Evolutionary conservation across 2,888 invertebrate species (phyloP).

Genomic region (Macropis europaea): DNA sequence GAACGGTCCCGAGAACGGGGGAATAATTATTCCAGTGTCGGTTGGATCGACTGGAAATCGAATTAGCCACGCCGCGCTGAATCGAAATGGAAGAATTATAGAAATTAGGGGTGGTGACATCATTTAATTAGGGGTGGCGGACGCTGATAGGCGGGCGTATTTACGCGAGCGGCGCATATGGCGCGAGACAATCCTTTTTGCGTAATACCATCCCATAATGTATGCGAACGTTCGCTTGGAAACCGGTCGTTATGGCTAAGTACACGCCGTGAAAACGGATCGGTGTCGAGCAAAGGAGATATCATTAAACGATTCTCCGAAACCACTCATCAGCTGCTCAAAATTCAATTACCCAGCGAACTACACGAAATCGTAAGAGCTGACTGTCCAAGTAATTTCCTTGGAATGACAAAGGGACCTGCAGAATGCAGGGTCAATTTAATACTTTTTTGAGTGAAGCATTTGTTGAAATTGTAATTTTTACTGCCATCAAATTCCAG

Average conservation of each 20-base stretch:
- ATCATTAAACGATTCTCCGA: too few species aligned
- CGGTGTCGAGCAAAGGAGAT: too few species aligned
- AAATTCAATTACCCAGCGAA: too few species aligned
- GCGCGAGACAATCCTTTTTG: constrained; percentile 23
- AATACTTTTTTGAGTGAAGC: too few species aligned
- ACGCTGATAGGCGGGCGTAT: not conserved
- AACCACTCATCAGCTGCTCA: too few species aligned
- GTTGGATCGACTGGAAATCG: constrained; percentile 54
- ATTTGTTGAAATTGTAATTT: too few species aligned
- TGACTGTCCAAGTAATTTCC: too few species aligned
- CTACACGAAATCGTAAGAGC: too few species aligned
- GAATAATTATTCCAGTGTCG: constrained; percentile 42
- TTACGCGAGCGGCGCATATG: constrained; percentile 33
- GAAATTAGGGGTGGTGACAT: constrained; percentile 72
- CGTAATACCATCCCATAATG: not conserved
- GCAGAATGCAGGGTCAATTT: too few species aligned
- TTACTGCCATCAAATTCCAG: too few species aligned
- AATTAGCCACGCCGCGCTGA: constrained; percentile 66
- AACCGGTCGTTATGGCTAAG: not conserved
- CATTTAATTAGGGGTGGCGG: constrained; percentile 67
- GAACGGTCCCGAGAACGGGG: not conserved
- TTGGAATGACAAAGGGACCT: too few species aligned
- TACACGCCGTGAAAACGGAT: not conserved
- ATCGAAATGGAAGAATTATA: constrained; percentile 67
- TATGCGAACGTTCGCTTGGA: not conserved